phyloP scores from a whole-genome alignment of 1,140 invertebrate species.

The Drosophila pseudoobscura region DNA sequence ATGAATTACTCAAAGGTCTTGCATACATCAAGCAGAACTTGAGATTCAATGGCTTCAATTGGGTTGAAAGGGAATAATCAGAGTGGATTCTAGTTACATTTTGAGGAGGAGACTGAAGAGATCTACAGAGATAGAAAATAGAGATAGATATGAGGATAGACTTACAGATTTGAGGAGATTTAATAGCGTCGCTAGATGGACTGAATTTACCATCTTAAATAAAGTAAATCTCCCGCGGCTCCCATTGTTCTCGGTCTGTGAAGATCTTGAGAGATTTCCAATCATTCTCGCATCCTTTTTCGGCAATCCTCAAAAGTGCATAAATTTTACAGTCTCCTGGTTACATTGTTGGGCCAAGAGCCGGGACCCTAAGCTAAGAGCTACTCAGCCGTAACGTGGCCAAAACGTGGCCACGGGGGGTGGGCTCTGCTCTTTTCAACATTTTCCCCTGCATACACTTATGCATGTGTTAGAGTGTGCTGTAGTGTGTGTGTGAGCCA shows the following conservation, averaged over 20 bases:
- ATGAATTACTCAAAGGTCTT: constrained; percentile 4
- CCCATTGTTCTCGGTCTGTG: background rate
- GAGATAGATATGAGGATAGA: background rate
- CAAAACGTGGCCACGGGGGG: constrained; percentile 25
- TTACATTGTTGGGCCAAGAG: constrained; percentile 40
- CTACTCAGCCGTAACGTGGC: constrained; percentile 50
- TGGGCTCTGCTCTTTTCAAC: background rate
- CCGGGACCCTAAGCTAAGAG: constrained; percentile 30
- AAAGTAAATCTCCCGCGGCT: constrained; percentile 16
- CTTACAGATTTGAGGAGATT: background rate
- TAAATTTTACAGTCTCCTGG: constrained; percentile 54
- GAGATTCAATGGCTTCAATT: constrained; percentile 17
- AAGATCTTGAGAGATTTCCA: constrained; percentile 36
- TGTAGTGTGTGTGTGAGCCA: constrained; percentile 10
- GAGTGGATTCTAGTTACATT: too few relatives aligned
- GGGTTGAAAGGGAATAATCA: constrained; percentile 24
- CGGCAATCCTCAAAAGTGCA: constrained; percentile 46
- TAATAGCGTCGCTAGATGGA: too few relatives aligned
- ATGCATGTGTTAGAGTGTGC: constrained; percentile 11
- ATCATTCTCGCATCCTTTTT: constrained; percentile 38
- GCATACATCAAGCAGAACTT: background rate
- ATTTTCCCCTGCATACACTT: constrained; percentile 4
- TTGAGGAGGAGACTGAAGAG: too few relatives aligned
- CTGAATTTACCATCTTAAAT: background rate
- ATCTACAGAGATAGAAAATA: background rate